Evolutionary conservation across 2,113 vertebrate genomes (phyloP).

Genomic region (Peromyscus californicus): DNA sequence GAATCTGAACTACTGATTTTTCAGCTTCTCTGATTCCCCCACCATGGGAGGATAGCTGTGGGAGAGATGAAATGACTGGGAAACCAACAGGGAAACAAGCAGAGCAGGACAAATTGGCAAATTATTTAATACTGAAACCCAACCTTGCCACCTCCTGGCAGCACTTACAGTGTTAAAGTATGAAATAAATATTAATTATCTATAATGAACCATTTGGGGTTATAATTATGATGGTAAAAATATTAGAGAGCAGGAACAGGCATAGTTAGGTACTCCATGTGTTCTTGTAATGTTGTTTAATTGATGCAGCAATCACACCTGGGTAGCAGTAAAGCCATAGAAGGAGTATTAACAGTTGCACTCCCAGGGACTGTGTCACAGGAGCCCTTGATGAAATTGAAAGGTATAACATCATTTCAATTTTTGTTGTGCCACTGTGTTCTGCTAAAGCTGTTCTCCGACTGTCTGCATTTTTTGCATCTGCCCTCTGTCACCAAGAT

Average conservation of each 20-base stretch:
- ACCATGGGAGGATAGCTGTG: background rate
- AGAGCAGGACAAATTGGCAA: slow-evolving; percentile 79
- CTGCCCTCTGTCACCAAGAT: background rate
- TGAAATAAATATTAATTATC: slow-evolving; percentile 85
- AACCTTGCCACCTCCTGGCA: slow-evolving; percentile 66
- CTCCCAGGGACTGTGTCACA: background rate
- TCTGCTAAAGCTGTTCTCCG: background rate
- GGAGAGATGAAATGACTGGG: slow-evolving; percentile 80
- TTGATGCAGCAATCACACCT: background rate
- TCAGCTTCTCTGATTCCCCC: slow-evolving; percentile 6
- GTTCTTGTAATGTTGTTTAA: slow-evolving; percentile 66
- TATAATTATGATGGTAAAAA: slow-evolving; percentile 66
- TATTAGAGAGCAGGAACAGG: slow-evolving; percentile 48
- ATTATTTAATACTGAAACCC: slow-evolving; percentile 82
- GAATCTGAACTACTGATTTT: slow-evolving; percentile 56
- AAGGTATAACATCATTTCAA: background rate
- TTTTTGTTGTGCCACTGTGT: background rate
- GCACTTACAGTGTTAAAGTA: slow-evolving; percentile 80
- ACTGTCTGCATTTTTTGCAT: background rate
- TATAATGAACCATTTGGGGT: slow-evolving; percentile 68
- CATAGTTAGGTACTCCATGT: slow-evolving; percentile 19
- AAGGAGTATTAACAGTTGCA: background rate
- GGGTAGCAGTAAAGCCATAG: background rate
- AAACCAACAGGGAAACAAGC: slow-evolving; percentile 83
- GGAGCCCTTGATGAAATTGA: background rate